Evolutionary conservation across 2,888 invertebrate genomes (phyloP), one percentile per base, ranked within the genome.

Genomic region (Melieria crassipennis): DNA sequence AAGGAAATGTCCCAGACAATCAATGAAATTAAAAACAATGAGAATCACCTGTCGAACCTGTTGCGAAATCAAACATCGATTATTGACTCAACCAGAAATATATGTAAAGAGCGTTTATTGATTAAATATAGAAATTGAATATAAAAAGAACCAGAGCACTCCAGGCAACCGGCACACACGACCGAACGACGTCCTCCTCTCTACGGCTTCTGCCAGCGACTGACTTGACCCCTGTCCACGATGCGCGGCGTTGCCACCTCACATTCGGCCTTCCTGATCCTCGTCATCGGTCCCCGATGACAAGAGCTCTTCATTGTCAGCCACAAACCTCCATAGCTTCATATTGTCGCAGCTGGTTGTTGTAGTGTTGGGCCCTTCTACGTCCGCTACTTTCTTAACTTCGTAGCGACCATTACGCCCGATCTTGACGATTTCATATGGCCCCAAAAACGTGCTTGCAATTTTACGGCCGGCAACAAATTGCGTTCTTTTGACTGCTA

Each of bases 341-440:
- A 73, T 75, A 57, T 75, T 69, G 50, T 74, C 75, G 57, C 67
- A 65, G 62, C 65, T 72, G 4, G 72, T 71, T 10, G 58, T 42
- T 60, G 73, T 73, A 10, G 13, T 58, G 50, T 69, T 71, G 16
- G 74, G 73, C 1, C 73, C 74, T n/a, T 74, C 73, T 46, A 73
- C 64, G 7, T 68, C 69, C 5, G 75, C 71, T 43, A 71, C 72
- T 65, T 73, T 76, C 45, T 64, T 43, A 0, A 75, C 73, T 0
- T 75, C 70, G 30, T 73, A 72, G n/a, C 70, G 58, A 0, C 72
- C 69, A 57, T 74, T 72, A 3, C 70, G 58, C 45, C 76, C 76
- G 4, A 75, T 61, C 13, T 75, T 75, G 0, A 47, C 69, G 6
- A 77, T 56, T 50, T 73, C 71, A 63, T 78, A 78, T 30, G 76